Conservation (phyloP, 2,113 vertebrate genomes). For the Strix uralensis region DNA sequence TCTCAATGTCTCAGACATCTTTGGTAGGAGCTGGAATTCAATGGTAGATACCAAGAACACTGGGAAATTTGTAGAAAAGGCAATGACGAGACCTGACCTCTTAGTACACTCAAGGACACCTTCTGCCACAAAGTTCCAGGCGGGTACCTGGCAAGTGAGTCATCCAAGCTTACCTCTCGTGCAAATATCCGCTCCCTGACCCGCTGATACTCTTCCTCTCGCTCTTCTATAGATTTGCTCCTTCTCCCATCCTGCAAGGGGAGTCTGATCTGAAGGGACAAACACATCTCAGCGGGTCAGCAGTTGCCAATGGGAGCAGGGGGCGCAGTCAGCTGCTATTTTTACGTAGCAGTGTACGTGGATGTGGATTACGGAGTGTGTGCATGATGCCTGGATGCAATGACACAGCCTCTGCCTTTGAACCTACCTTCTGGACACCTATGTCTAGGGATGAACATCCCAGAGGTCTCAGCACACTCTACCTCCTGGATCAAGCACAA, state of each 20-base stretch:
- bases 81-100: background rate
- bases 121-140: background rate
- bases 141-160: background rate
- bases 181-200: slow-evolving; percentile 98
- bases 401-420: background rate
- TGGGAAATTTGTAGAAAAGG: background rate
- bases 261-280: slow-evolving; percentile 91
- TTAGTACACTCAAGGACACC: background rate
- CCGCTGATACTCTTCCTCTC: slow-evolving; percentile 97
- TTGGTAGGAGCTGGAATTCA: background rate
- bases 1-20: background rate
- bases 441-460: background rate
- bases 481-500: background rate
- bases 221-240: slow-evolving; percentile 98
- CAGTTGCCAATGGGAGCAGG: slow-evolving; percentile 10
- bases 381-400: background rate
- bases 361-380: background rate
- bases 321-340: background rate
- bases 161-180: slow-evolving; percentile 87
- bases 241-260: slow-evolving; percentile 97
- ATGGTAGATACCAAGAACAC: background rate
- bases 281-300: slow-evolving; percentile 76
- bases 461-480: background rate
- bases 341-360: background rate
- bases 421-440: background rate